phyloP scores from a whole-genome alignment of 2,797 vertebrate species.

The Betta splendens region DNA sequence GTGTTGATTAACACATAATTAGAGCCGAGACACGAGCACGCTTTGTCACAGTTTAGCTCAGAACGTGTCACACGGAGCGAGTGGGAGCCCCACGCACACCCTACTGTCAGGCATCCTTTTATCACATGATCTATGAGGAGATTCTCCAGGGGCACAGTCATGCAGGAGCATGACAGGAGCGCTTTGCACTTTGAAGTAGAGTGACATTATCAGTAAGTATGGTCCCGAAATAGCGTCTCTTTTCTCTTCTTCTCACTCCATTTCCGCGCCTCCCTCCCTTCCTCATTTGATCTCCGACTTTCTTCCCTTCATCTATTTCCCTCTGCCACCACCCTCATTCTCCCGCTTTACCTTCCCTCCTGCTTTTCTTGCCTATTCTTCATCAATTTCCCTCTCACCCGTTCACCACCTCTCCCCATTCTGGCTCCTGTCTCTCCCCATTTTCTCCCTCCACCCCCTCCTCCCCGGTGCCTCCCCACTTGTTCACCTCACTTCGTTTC shows the following conservation, averaged over 20 bases:
- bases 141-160: conserved; percentile 75
- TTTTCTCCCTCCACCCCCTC: conserved; percentile 25
- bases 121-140: conserved; percentile 77
- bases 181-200: conserved; percentile 84
- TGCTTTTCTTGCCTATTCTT: conserved; percentile 36
- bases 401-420: conserved; percentile 17
- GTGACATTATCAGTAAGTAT: conserved; percentile 83
- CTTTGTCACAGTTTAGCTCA: conserved; percentile 62
- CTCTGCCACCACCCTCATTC: conserved; percentile 37
- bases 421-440: conserved; percentile 25
- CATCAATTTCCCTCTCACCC: conserved; percentile 38
- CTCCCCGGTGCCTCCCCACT: conserved; percentile 4
- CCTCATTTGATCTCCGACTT: conserved; percentile 59
- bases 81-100: conserved; percentile 47
- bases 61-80: conserved; percentile 48
- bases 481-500: conserved; percentile 14
- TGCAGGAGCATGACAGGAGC: conserved; percentile 74
- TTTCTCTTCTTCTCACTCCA: conserved; percentile 56
- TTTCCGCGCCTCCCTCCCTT: conserved; percentile 47
- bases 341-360: conserved; percentile 22
- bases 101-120: conserved; percentile 65
- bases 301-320: conserved; percentile 47
- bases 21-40: conserved; percentile 43
- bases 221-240: conserved; percentile 81
- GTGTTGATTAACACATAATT: conserved; percentile 63